Conservation (phyloP, 2,797 vertebrate species). For the Rhabdophis nuchalis region DNA sequence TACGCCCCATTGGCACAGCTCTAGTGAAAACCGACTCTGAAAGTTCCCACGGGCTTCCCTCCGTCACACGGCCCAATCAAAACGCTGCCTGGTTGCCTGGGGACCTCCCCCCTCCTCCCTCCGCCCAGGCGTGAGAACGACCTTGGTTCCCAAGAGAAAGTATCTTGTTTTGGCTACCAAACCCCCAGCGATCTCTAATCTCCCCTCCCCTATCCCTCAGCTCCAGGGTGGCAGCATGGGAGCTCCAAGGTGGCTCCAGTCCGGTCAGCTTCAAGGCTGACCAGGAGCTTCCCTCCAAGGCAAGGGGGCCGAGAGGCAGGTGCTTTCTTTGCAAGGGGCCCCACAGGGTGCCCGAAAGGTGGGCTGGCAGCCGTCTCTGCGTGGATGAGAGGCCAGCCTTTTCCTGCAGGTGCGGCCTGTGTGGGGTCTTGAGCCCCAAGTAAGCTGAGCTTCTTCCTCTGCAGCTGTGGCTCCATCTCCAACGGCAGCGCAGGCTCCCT, state of each 20-base stretch:
- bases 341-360: background rate
- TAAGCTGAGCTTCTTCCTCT: background rate
- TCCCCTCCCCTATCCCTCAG: background rate
- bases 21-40: too few species aligned
- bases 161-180: background rate
- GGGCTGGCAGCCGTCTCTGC: background rate
- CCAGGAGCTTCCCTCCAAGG: too few species aligned
- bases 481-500: background rate
- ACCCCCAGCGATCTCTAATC: background rate
- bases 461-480: slow-evolving; percentile 4
- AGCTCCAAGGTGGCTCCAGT: too few species aligned
- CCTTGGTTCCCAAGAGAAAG: too few species aligned
- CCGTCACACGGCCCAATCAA: too few species aligned
- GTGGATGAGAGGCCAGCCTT: background rate
- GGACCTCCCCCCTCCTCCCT: too few species aligned
- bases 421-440: background rate
- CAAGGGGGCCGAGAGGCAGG: background rate
- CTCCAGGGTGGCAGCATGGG: background rate
- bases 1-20: too few species aligned
- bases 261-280: background rate
- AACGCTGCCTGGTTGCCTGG: too few species aligned
- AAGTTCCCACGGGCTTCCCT: too few species aligned
- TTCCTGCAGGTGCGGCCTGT: background rate
- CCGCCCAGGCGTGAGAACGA: too few species aligned
- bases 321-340: background rate